phyloP scores from a whole-genome alignment of 2,888 invertebrate species.

The Strigamia transsilvanica region DNA sequence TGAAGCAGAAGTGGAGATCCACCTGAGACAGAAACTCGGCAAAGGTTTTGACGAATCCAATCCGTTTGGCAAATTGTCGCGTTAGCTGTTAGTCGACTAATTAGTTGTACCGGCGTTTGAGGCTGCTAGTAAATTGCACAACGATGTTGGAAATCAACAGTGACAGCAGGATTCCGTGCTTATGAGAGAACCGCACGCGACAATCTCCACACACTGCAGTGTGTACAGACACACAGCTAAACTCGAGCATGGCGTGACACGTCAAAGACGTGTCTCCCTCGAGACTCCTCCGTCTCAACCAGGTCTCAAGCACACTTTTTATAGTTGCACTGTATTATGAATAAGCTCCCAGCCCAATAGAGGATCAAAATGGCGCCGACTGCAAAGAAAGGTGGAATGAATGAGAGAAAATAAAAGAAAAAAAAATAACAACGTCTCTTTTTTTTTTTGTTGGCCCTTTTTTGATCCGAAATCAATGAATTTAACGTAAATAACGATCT shows the following conservation, averaged over 20 bases:
- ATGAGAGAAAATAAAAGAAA: neutral
- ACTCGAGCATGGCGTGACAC: slow-evolving; percentile 11
- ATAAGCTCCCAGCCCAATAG: neutral
- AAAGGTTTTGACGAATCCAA: slow-evolving; percentile 28
- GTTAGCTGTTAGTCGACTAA: slow-evolving; percentile 14
- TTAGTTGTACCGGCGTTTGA: neutral
- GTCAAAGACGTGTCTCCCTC: slow-evolving; percentile 25
- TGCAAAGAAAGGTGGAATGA: neutral
- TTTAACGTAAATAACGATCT: slow-evolving; percentile 29
- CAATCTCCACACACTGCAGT: neutral
- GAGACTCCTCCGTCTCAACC: slow-evolving; percentile 26
- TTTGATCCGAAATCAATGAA: slow-evolving; percentile 25
- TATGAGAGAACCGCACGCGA: slow-evolving; percentile 13
- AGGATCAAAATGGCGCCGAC: slow-evolving; percentile 29
- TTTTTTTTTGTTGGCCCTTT: neutral
- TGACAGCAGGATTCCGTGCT: slow-evolving; percentile 38
- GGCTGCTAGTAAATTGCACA: neutral
- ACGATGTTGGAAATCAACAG: slow-evolving; percentile 5
- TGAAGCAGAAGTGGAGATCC: slow-evolving; percentile 11
- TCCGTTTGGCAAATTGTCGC: slow-evolving; percentile 30
- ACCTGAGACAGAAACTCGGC: neutral
- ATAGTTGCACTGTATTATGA: slow-evolving; percentile 29
- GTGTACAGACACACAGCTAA: neutral
- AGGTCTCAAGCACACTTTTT: slow-evolving; percentile 16
- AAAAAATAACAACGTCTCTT: neutral